Percentiles rank a stretch among this genome's conserved stretches.
These are phyloP conservation scores for Cyprinodon tularosa DNA, from an alignment of 2,113 vertebrate species.

Conservation along the genomic window DNA sequence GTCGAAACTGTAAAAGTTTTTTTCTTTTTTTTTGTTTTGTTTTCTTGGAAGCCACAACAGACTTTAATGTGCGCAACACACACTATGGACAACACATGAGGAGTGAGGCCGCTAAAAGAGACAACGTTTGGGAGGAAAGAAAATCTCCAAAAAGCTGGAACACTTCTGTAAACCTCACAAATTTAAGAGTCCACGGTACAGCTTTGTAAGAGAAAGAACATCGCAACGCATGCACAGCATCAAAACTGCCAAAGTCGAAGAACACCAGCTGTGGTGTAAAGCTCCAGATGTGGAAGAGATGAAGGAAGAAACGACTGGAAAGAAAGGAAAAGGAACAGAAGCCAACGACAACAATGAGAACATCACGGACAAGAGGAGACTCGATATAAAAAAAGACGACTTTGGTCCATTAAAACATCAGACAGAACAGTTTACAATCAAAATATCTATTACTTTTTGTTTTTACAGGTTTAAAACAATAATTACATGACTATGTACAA, in stretches of 20 bases:
- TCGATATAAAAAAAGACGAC: constrained; percentile 82
- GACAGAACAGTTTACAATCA: constrained; percentile 94
- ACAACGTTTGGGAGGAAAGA: constrained; percentile 65
- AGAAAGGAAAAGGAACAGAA: constrained; percentile 79
- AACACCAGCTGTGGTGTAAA: constrained; percentile 83
- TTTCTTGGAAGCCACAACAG: constrained; percentile 83
- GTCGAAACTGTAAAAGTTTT: constrained; percentile 82
- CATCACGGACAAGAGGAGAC: constrained; percentile 79
- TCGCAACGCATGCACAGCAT: constrained; percentile 91
- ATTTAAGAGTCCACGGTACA: constrained; percentile 72
- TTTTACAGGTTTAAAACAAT: constrained; percentile 93
- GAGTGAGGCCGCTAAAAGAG: constrained; percentile 68
- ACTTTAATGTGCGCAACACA: constrained; percentile 79
- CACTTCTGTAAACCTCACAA: constrained; percentile 80
- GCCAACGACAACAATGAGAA: constrained; percentile 80
- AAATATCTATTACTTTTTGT: constrained; percentile 89
- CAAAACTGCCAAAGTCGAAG: constrained; percentile 76
- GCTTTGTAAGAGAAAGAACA: constrained; percentile 79
- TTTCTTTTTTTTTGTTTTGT: constrained; percentile 66
- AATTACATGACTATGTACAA: constrained; percentile 99
- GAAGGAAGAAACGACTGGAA: constrained; percentile 42
- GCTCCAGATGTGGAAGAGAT: constrained; percentile 70
- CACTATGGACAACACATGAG: constrained; percentile 83
- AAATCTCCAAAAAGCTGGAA: constrained; percentile 71
- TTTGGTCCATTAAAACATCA: constrained; percentile 98